A percentile compares a stretch with the other conserved stretches of the same genome.
phyloP scores from a whole-genome alignment of 2,888 invertebrate species.

The Andrena fulva region DNA sequence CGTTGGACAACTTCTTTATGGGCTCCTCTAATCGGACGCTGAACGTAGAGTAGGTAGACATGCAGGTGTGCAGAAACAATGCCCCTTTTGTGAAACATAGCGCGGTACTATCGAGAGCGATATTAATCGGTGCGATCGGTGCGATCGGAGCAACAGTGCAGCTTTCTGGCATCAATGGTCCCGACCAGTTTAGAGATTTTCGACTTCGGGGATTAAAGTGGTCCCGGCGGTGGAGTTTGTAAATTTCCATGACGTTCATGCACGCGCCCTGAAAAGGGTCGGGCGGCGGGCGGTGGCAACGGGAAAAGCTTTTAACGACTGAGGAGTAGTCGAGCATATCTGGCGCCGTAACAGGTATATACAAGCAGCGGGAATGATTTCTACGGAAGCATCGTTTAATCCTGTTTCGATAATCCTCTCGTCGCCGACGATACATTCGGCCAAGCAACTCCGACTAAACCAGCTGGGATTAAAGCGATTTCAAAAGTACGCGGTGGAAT shows the following conservation, averaged over 20 bases:
- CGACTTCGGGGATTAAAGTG: constrained; percentile 28
- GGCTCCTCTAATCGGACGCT: background rate
- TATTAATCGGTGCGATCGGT: background rate
- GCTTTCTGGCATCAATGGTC: background rate
- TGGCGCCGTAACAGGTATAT: constrained; percentile 35
- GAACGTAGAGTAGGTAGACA: no score
- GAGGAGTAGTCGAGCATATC: constrained; percentile 35
- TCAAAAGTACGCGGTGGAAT: constrained; percentile 5
- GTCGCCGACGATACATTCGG: constrained; percentile 45
- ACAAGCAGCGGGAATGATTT: constrained; percentile 33
- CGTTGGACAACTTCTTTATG: background rate
- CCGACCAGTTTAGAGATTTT: constrained; percentile 6
- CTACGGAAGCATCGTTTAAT: constrained; percentile 59
- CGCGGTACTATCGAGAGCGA: background rate
- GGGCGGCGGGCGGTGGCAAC: constrained; percentile 10
- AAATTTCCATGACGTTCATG: constrained; percentile 49
- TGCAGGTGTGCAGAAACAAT: no score
- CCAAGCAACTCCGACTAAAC: constrained; percentile 25
- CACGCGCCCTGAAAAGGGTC: constrained; percentile 21
- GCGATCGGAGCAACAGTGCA: background rate
- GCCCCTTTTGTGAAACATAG: no score
- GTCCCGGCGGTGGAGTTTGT: constrained; percentile 36
- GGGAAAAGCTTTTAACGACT: constrained; percentile 62
- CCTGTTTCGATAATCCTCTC: constrained; percentile 62
- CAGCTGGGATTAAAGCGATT: constrained; percentile 9